A percentile compares a stretch with the other conserved stretches of the same genome.
These are phyloP conservation scores for Drosophila nebulosa DNA, from an alignment of 1,140 invertebrate genomes.

Conservation along the genomic window DNA sequence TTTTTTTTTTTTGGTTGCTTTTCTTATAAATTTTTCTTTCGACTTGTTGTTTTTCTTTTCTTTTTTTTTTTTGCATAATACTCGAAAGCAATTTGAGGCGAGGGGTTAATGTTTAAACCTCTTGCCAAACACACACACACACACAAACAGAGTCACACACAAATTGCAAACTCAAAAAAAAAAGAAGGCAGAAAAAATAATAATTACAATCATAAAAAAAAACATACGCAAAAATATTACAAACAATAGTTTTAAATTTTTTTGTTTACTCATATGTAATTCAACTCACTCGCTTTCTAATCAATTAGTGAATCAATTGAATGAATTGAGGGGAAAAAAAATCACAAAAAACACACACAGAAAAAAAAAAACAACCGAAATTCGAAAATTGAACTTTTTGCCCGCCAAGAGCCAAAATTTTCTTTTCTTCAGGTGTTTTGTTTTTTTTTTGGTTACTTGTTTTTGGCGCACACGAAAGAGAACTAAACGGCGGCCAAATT, in stretches of 20 bases:
- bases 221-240: conserved; percentile 23
- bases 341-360: no score
- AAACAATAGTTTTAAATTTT: conserved; percentile 18
- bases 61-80: conserved; percentile 29
- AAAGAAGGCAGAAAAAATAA: neutral
- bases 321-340: conserved; percentile 1
- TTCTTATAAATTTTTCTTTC: neutral
- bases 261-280: neutral
- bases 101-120: conserved; percentile 20
- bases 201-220: conserved; percentile 17
- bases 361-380: conserved; percentile 19
- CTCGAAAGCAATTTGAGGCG: conserved; percentile 11
- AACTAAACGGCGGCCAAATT: conserved; percentile 63
- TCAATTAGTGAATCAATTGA: conserved; percentile 41
- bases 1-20: neutral
- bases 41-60: neutral
- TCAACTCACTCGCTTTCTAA: conserved; percentile 40
- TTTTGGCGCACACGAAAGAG: conserved; percentile 68
- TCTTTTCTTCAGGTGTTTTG: conserved; percentile 12
- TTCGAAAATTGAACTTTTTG: conserved; percentile 16
- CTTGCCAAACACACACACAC: conserved; percentile 24
- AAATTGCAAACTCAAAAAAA: conserved; percentile 8
- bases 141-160: neutral
- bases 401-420: conserved; percentile 3
- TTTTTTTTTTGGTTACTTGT: conserved; percentile 52